These are phyloP conservation scores for Chaetophractus vellerosus DNA, from an alignment of 2,797 vertebrate genomes.

Conservation along the genomic window DNA sequence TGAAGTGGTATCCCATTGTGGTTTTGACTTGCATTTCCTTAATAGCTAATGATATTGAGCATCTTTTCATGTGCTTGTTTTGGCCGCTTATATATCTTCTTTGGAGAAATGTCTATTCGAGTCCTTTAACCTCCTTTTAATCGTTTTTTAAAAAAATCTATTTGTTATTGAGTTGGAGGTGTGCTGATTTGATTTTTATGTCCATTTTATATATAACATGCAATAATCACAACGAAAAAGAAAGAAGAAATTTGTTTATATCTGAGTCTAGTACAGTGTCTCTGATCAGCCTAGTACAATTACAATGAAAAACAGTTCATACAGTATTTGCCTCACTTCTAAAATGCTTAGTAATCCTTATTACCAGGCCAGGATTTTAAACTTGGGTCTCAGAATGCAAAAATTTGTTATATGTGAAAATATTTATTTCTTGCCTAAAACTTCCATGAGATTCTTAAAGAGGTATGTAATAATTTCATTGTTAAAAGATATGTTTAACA, in stretches of 20 bases:
- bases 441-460: not conserved
- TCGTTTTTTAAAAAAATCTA: too few relatives aligned
- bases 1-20: too few relatives aligned
- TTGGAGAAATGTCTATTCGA: too few relatives aligned
- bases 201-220: too few relatives aligned
- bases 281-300: not conserved
- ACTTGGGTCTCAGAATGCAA: not conserved
- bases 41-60: too few relatives aligned
- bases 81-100: too few relatives aligned
- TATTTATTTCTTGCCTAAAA: not conserved
- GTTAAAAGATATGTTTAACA: not conserved
- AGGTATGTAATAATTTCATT: not conserved
- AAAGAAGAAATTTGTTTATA: not conserved
- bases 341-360: not conserved
- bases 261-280: not conserved
- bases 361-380: not conserved
- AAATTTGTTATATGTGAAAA: not conserved
- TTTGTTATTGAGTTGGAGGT: too few relatives aligned
- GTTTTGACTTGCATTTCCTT: too few relatives aligned
- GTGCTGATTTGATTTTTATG: not conserved
- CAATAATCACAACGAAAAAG: too few relatives aligned
- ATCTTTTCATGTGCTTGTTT: too few relatives aligned
- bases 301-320: not conserved
- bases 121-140: too few relatives aligned
- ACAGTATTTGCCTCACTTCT: not conserved